Base-by-base conservation (phyloP, 2,797 vertebrate genomes). In the Sebastes wilsoni region DNA sequence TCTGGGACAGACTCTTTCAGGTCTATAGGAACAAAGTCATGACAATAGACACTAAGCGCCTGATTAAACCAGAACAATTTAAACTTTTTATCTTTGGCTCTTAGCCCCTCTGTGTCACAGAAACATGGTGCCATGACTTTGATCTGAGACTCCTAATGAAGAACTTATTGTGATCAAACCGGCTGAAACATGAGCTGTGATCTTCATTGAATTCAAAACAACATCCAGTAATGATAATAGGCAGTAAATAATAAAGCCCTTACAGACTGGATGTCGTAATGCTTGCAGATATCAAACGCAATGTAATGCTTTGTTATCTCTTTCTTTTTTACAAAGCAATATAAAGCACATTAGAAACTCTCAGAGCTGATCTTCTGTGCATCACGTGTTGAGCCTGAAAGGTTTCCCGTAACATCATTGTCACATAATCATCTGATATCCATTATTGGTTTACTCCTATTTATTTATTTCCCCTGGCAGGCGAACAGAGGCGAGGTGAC, bases 341-440 rank as follows among this genome's bases (percentile, higher is more conserved):
- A 32, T 22, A 36, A 27, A 71, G 23, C 20, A 25, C 28, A 16
- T 65, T 68, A 55, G 59, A 66, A 67, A 52, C 49, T 38, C 66
- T 14, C 20, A 9, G 58, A 60, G 25, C 36, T 27, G 72, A 80
- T 36, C 60, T 71, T 76, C 74, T 90, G 85, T 75, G 75, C 38
- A 68, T 93, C 90, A 87, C 76, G 87, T 89, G 84, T 71, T 67
- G 32, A 72, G 70, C 14, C 60, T 66, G n/a, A 82, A 77, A 84
- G 2, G 59, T 83, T 90, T 90, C 85, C 73, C 34, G 11, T 80
- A 88, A 89, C 84, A 83, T 90, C 88, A 81, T 65, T 83, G 83
- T 90, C 88, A 87, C 87, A 85, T 82, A 61, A 87, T 92, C 90
- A 91, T 92, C 91, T 93, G 93, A 93, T 80, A 84, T 80, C 61